Percentiles rank a stretch among this genome's conserved stretches.
Conservation (phyloP, 2,113 vertebrate species). For the Cryptotis parvus region DNA sequence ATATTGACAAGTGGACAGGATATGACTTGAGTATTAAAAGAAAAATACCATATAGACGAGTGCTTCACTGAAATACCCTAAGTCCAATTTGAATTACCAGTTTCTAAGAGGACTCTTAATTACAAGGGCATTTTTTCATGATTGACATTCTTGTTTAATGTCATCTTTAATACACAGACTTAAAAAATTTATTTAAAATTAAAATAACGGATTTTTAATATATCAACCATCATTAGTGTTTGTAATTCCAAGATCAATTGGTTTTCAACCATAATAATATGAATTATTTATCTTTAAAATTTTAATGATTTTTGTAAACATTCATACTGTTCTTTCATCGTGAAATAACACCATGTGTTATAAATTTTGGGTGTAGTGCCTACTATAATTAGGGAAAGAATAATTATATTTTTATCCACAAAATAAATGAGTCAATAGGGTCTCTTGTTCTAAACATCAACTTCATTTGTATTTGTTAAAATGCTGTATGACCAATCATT, state of each 20-base stretch:
- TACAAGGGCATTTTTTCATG: constrained; percentile 41
- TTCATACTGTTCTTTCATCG: constrained; percentile 4
- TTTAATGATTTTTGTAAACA: constrained; percentile 36
- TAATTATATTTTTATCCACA: background rate
- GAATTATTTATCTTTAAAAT: constrained; percentile 51
- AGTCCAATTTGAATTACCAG: constrained; percentile 34
- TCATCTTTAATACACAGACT: constrained; percentile 30
- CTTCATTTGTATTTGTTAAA: constrained; percentile 21
- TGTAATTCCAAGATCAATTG: constrained; percentile 27
- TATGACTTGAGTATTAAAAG: constrained; percentile 45
- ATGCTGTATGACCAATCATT: background rate
- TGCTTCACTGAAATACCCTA: constrained; percentile 45
- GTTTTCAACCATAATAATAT: too few relatives aligned
- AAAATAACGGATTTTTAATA: constrained; percentile 35
- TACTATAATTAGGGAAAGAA: background rate
- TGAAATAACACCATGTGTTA: background rate
- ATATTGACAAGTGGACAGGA: constrained; percentile 14
- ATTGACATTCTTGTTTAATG: constrained; percentile 15
- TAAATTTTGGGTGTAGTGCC: constrained; percentile 1
- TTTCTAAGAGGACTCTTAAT: constrained; percentile 59
- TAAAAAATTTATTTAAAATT: constrained; percentile 4
- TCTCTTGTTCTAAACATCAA: constrained; percentile 6
- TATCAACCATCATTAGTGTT: background rate
- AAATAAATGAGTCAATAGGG: constrained; percentile 18
- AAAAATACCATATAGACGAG: background rate